Base-by-base conservation (phyloP, 1,140 invertebrate species). In the Brachionus asplanchnoidis region DNA sequence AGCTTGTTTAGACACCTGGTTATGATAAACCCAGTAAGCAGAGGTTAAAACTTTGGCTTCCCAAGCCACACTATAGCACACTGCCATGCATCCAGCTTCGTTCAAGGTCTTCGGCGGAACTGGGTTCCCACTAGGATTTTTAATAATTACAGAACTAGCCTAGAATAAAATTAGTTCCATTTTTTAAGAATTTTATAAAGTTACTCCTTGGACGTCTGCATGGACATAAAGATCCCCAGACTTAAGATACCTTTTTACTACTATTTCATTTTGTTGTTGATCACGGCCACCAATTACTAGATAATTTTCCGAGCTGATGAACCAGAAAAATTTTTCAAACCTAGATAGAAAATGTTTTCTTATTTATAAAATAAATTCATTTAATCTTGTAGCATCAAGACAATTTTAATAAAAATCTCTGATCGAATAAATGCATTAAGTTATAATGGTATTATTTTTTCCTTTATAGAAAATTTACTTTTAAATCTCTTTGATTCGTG, bases 291-390 rank as follows among this genome's bases (percentile, higher is more conserved):
- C 97, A 88, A 99, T 95, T 50, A 99, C 92, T 66, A 99, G 89
- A 91, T 95, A 99, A 90, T 98, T 98, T 90, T 99, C 98, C 0
- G 97, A 97, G 40, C 94, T 96, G 86, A 99, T 96, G 89, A 99
- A 99, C 98, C 98, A 99, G 88, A 94, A 95, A 89, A 99, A 99
- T 89, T 99, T 99, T 90, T 99, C 98, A 92, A 99, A 99, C 97
- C 97, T 97, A 89, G 26, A 36, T 36, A 86, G 86, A 79, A 28
- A 23, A 75, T 20, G 8, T 20, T 40, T 17, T 20, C 1, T 42
- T 46, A 3, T 12, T 14, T 6, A 17, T 56, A 23, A 7, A 17
- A 56, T 56, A 3, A 23, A 17, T 0, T 7, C 1, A 23, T 50
- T 36, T 36, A 56, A 20, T 56, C 17, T 56, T 56, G 7, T 56